Percentiles rank a stretch among this genome's conserved stretches.
Evolutionary conservation across 2,888 invertebrate species (phyloP).

Genomic region (Adelphocoris suturalis): DNA sequence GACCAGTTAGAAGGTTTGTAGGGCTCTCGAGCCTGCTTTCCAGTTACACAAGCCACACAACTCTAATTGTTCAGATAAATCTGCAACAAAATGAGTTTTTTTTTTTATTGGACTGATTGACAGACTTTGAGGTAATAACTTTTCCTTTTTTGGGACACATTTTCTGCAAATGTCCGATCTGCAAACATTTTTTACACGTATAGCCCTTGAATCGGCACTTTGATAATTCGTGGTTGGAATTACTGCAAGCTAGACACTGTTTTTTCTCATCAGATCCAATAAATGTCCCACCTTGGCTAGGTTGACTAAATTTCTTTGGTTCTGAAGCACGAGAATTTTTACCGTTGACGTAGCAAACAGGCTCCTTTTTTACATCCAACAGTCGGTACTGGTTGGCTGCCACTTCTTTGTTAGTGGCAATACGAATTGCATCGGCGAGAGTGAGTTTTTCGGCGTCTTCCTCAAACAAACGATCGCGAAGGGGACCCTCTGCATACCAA

Average conservation of each 20-base stretch:
- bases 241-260: conserved; percentile 37
- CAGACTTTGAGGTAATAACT: not conserved
- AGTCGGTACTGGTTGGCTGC: conserved; percentile 1
- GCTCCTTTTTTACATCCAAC: not conserved
- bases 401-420: conserved; percentile 35
- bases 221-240: conserved; percentile 3
- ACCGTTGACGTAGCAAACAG: conserved; percentile 16
- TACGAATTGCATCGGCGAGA: conserved; percentile 33
- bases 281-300: not conserved
- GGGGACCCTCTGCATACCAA: conserved; percentile 59
- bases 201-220: conserved; percentile 55
- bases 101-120: not conserved
- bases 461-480: conserved; percentile 52
- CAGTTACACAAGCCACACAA: too few species aligned
- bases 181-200: conserved; percentile 50
- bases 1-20: too few species aligned
- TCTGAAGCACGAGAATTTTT: not conserved
- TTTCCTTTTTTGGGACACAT: conserved; percentile 37
- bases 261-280: not conserved
- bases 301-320: not conserved
- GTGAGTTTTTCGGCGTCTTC: conserved; percentile 53
- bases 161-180: conserved; percentile 43
- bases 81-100: conserved; percentile 59
- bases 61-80: conserved; percentile 29
- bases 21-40: too few species aligned